phyloP scores from a whole-genome alignment of 2,888 invertebrate species.

The Platycnemis pennipes region DNA sequence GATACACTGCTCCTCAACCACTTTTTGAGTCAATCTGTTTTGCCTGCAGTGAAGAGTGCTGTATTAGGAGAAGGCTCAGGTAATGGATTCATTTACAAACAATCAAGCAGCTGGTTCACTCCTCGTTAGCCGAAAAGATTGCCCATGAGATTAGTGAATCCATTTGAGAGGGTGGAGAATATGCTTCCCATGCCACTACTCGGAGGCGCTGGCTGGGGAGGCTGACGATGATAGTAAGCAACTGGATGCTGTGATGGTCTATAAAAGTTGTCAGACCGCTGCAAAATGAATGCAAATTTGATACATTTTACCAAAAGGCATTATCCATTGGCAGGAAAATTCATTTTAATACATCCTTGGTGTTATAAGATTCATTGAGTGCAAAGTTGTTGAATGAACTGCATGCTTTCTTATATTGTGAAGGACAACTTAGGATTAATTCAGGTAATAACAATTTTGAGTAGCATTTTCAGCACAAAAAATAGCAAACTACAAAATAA shows the following conservation, averaged over 20 bases:
- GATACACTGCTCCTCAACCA: background rate
- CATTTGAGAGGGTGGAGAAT: slow-evolving; percentile 88
- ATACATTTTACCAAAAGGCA: background rate
- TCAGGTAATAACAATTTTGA: too few species aligned
- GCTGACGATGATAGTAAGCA: slow-evolving; percentile 51
- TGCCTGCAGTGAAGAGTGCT: background rate
- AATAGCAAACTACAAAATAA: too few species aligned
- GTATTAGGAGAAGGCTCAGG: background rate
- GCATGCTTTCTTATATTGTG: too few species aligned
- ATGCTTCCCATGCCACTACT: slow-evolving; percentile 80
- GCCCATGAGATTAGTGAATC: slow-evolving; percentile 88
- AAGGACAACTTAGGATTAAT: too few species aligned
- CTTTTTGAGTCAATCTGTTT: background rate
- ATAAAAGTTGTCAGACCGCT: slow-evolving; percentile 87
- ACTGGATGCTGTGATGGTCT: slow-evolving; percentile 79
- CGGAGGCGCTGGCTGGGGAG: background rate
- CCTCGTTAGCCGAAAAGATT: slow-evolving; percentile 86
- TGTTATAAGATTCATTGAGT: background rate
- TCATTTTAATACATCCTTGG: background rate
- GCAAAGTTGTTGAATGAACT: background rate
- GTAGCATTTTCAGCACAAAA: too few species aligned
- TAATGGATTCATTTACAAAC: background rate
- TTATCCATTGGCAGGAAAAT: background rate
- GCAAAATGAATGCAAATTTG: slow-evolving; percentile 74
- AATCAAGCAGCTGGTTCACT: background rate